phyloP scores from a whole-genome alignment of 2,888 invertebrate genomes.

The Microctonus brassicae region DNA sequence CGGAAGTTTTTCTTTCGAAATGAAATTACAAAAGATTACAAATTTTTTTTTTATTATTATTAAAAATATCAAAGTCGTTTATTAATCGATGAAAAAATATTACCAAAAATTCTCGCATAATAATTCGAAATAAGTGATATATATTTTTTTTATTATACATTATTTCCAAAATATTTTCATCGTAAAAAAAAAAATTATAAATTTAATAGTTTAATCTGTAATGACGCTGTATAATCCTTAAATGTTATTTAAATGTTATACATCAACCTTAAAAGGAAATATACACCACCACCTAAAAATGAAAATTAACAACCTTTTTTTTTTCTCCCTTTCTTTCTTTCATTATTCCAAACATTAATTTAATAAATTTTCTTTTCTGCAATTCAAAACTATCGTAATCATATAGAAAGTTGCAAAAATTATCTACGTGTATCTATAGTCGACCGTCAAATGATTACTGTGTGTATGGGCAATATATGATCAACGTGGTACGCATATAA shows the following conservation, averaged over 20 bases:
- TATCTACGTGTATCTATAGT: no score
- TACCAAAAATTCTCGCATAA: conserved; percentile 23
- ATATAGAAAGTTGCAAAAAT: conserved; percentile 6
- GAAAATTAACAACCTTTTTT: no score
- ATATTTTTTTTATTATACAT: not conserved
- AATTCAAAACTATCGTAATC: not conserved
- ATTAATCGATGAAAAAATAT: not conserved
- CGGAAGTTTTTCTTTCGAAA: no score
- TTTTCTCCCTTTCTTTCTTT: no score
- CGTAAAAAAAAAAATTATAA: not conserved
- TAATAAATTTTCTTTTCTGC: not conserved
- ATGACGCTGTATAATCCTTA: conserved; percentile 15
- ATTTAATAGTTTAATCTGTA: not conserved
- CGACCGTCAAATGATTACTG: not conserved
- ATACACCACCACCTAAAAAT: not conserved
- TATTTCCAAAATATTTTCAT: no score
- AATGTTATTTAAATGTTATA: conserved; percentile 19
- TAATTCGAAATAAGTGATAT: not conserved
- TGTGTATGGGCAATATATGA: not conserved
- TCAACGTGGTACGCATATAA: conserved; percentile 1
- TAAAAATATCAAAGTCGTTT: not conserved
- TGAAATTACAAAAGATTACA: no score
- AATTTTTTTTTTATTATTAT: not conserved
- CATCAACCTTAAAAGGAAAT: not conserved
- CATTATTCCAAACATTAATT: not conserved